These are phyloP conservation scores for Eulithis prunata DNA, from an alignment of 2,888 invertebrate genomes.

Conservation along the genomic window DNA sequence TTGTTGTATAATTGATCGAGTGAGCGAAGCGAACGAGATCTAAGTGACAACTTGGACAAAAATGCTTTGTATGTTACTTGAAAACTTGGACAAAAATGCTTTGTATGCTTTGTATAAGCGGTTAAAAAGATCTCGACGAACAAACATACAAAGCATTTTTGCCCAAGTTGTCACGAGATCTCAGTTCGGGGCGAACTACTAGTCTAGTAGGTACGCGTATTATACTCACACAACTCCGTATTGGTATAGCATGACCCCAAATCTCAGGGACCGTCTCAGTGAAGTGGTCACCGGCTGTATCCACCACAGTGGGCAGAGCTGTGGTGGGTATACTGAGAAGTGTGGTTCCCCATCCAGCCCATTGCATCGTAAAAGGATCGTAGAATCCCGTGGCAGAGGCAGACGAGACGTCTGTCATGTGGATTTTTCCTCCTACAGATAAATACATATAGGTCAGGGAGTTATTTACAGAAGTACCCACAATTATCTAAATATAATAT, in stretches of 20 bases:
- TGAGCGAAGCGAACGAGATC: too few relatives aligned
- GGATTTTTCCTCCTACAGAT: constrained; percentile 77
- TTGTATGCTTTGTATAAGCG: too few relatives aligned
- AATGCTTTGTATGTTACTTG: too few relatives aligned
- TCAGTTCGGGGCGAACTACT: too few relatives aligned
- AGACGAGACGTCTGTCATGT: constrained; percentile 94
- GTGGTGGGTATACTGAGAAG: constrained; percentile 89
- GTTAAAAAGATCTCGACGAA: too few relatives aligned
- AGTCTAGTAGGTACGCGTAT: neutral
- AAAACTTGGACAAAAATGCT: too few relatives aligned
- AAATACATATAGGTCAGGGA: neutral
- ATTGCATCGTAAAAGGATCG: constrained; percentile 95
- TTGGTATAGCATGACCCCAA: constrained; percentile 91
- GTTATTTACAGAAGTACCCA: neutral
- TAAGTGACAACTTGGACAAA: too few relatives aligned
- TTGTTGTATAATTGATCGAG: too few relatives aligned
- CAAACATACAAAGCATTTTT: too few relatives aligned
- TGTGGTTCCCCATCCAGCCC: constrained; percentile 90
- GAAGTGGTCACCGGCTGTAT: constrained; percentile 89
- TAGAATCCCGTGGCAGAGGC: constrained; percentile 96
- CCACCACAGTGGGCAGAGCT: constrained; percentile 92
- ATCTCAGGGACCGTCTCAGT: constrained; percentile 86
- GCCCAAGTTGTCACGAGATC: too few relatives aligned
- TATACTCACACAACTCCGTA: constrained; percentile 88
- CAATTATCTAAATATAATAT: too few relatives aligned